These are phyloP conservation scores for Pseudotriccus pelzelni DNA, from an alignment of 2,797 vertebrate genomes.

Conservation along the genomic window DNA sequence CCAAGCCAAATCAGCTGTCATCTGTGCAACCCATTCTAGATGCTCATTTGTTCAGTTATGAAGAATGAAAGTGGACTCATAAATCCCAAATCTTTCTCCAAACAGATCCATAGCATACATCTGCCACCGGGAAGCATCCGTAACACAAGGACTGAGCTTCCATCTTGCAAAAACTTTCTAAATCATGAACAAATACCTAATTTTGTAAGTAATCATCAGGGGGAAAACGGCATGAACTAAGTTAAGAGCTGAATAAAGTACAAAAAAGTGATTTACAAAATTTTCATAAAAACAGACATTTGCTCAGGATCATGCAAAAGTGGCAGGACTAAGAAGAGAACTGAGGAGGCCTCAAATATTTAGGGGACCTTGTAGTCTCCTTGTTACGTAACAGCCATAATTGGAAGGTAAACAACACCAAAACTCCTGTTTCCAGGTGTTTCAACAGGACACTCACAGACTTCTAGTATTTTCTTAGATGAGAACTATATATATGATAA, in stretches of 20 bases:
- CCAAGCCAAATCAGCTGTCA: not conserved
- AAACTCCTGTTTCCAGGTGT: not conserved
- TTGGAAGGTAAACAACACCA: not conserved
- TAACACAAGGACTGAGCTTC: not conserved
- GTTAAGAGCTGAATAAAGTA: not conserved
- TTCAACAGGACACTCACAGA: not conserved
- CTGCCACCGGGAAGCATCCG: not conserved
- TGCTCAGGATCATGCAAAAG: not conserved
- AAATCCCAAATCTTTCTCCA: not conserved
- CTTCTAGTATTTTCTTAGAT: not conserved
- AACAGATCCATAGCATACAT: not conserved
- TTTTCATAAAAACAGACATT: not conserved
- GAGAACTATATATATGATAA: not conserved
- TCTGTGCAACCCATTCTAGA: not conserved
- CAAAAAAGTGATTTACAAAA: not conserved
- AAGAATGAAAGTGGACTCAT: not conserved
- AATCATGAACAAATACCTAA: not conserved
- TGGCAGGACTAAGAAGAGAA: not conserved
- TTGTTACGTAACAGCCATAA: not conserved
- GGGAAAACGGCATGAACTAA: not conserved
- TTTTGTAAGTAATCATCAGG: not conserved
- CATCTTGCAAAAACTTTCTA: not conserved
- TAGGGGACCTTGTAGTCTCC: not conserved
- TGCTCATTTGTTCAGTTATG: not conserved
- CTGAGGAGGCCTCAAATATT: not conserved